phyloP scores from a whole-genome alignment of 2,888 invertebrate genomes.

The Tachystola acroxantha region DNA sequence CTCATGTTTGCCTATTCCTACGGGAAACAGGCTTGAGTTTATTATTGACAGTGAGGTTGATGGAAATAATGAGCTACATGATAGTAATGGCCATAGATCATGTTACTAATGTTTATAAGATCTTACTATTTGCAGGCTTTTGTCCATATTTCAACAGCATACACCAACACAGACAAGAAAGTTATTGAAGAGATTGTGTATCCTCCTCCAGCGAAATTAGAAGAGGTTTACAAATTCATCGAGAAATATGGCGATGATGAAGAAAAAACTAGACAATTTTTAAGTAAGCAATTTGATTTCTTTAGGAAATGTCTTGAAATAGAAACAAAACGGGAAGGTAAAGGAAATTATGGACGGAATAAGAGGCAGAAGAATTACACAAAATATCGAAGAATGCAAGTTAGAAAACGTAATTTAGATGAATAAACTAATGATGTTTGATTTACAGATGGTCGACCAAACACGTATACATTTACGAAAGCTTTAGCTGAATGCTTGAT shows the following conservation, averaged over 20 bases:
- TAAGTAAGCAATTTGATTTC: conserved; percentile 25
- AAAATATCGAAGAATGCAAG: too few relatives aligned
- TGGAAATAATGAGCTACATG: too few relatives aligned
- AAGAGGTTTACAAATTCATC: conserved; percentile 26
- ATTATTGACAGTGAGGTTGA: too few relatives aligned
- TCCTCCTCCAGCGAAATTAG: conserved; percentile 43
- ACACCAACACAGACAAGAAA: conserved; percentile 26
- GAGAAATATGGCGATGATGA: conserved; percentile 18
- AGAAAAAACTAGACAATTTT: conserved; percentile 19
- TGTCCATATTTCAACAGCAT: conserved; percentile 45
- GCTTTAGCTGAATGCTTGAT: conserved; percentile 31
- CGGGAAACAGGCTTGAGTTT: too few relatives aligned
- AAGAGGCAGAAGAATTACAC: too few relatives aligned
- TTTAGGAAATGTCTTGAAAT: too few relatives aligned
- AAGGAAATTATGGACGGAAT: too few relatives aligned
- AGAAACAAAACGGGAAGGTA: too few relatives aligned
- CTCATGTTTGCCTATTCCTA: too few relatives aligned
- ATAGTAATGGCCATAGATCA: too few relatives aligned
- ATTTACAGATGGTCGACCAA: conserved; percentile 33
- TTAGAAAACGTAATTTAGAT: too few relatives aligned
- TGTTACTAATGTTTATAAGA: background rate
- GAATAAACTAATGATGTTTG: too few relatives aligned
- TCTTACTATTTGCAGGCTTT: conserved; percentile 26
- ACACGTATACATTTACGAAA: conserved; percentile 38
- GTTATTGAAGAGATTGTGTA: conserved; percentile 40